Conservation (phyloP, 2,797 vertebrate genomes). For the Tragopan temminckii region DNA sequence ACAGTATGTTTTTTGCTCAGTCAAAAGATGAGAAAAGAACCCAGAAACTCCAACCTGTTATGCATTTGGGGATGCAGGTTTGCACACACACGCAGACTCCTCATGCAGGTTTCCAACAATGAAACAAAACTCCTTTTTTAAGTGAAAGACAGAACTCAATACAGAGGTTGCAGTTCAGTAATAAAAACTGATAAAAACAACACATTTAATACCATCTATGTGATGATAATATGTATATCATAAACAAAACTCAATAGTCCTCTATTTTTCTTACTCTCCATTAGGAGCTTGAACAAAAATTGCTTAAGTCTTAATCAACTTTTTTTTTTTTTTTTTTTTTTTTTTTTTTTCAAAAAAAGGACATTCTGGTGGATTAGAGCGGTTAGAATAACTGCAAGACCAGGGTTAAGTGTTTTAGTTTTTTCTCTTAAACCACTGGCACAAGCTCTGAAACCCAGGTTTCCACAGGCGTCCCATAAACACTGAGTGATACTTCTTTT, state of each 20-base stretch:
- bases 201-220: background rate
- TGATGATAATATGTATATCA: background rate
- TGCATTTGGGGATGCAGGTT: background rate
- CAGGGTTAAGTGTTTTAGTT: background rate
- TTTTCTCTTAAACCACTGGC: background rate
- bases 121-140: background rate
- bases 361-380: background rate
- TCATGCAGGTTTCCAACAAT: background rate
- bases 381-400: background rate
- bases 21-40: background rate
- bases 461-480: background rate
- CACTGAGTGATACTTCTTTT: background rate
- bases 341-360: background rate
- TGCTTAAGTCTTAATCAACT: background rate
- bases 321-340: background rate
- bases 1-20: background rate
- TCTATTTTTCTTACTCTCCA: background rate
- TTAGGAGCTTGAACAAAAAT: background rate
- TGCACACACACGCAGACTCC: background rate
- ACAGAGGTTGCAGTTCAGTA: background rate
- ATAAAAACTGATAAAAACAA: background rate
- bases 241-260: background rate
- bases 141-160: background rate
- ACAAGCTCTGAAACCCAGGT: background rate
- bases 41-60: background rate